Conservation (phyloP, 2,888 invertebrate genomes). For the Notodonta ziczac region DNA sequence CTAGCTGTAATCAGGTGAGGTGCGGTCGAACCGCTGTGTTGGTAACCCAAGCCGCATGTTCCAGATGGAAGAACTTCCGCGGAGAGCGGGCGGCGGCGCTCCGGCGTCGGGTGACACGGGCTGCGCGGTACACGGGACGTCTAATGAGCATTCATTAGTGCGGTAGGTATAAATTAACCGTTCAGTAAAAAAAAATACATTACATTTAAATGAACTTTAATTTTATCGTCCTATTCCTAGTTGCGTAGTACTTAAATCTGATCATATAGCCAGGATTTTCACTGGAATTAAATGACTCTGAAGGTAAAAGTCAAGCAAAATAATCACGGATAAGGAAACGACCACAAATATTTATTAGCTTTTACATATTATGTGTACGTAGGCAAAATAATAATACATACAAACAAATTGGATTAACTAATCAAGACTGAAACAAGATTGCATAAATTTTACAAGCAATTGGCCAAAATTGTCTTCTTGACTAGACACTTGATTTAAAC, state of each 20-base stretch:
- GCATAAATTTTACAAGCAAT: neutral
- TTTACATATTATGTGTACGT: too few species aligned
- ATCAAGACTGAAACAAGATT: neutral
- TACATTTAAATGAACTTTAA: too few species aligned
- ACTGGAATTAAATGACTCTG: too few species aligned
- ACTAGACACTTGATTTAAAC: constrained; percentile 2
- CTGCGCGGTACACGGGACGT: constrained; percentile 60
- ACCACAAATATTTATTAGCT: too few species aligned
- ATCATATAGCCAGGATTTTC: too few species aligned
- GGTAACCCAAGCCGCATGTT: constrained; percentile 67
- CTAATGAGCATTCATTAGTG: constrained; percentile 59
- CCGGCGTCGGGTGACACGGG: constrained; percentile 73
- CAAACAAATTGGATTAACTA: neutral
- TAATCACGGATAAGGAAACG: too few species aligned
- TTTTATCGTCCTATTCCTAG: too few species aligned
- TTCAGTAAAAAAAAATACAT: neutral
- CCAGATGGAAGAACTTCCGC: constrained; percentile 77
- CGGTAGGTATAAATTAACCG: constrained; percentile 48
- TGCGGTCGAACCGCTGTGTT: constrained; percentile 29
- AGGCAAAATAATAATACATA: too few species aligned
- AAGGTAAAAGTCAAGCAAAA: too few species aligned
- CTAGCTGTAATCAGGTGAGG: constrained; percentile 34
- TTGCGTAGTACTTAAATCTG: too few species aligned
- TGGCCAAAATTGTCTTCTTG: neutral
- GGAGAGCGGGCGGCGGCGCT: constrained; percentile 69